A percentile compares a stretch with the other conserved stretches of the same genome.
Evolutionary conservation across 2,113 vertebrate genomes (phyloP).

Genomic region (Ondatra zibethicus): DNA sequence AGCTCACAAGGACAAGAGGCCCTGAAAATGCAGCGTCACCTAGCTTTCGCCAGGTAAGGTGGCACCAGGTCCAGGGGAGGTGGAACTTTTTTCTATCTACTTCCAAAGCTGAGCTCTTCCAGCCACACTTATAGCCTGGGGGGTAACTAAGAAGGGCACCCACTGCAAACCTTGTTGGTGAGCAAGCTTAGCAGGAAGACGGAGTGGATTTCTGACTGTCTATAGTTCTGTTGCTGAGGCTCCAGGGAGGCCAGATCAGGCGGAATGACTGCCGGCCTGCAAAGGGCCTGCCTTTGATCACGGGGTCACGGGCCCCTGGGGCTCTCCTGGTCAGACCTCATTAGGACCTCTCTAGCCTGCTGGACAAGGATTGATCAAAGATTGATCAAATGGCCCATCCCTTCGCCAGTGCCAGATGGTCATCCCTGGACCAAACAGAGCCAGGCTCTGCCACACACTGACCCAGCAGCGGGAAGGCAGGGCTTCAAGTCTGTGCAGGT

Average conservation of each 20-base stretch:
- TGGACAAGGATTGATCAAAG: not conserved
- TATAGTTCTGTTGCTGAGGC: rapidly evolving
- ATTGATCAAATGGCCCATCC: not conserved
- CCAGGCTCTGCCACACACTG: rapidly evolving
- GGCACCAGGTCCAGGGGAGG: not conserved
- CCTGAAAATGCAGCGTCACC: not conserved
- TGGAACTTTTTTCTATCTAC: not conserved
- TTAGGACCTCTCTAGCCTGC: not conserved
- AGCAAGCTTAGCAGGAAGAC: too few species aligned
- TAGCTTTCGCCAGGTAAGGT: not conserved
- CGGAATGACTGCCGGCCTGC: rapidly evolving
- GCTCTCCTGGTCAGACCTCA: not conserved
- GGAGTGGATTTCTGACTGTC: rapidly evolving
- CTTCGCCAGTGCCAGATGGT: not conserved
- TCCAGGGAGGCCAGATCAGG: not conserved
- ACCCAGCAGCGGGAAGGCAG: not conserved
- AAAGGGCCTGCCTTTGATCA: not conserved
- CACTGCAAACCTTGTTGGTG: rapidly evolving
- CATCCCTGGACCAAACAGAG: not conserved
- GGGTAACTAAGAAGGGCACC: not conserved
- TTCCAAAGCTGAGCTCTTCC: too few species aligned
- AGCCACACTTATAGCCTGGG: rapidly evolving
- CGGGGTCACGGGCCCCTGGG: not conserved
- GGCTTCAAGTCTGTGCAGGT: too few species aligned
- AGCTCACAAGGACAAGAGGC: not conserved